Evolutionary conservation across 2,113 vertebrate species (phyloP), one percentile per base, ranked within the genome.

Genomic region (Nothoprocta perdicaria): DNA sequence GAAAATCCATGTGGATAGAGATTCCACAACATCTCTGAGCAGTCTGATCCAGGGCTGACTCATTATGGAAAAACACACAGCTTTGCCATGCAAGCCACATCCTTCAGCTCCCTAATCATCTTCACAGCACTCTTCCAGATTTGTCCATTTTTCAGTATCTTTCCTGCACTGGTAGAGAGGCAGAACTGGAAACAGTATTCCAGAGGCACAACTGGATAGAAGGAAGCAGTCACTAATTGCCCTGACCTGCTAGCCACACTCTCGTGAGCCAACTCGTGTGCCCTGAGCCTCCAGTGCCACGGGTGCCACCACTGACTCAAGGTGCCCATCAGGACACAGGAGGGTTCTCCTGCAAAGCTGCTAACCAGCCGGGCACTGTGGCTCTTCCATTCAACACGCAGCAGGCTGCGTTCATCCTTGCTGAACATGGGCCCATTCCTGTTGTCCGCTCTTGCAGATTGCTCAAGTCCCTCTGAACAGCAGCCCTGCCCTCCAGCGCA

Each of bases 381-480:
- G 31, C 43, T 38, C 11, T 31, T 40, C 41, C 80, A 65, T 5
- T 46, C 73, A 16, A 2, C 0, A 5, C 8, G n/a, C 52, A 45
- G 15, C 29, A n/a, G 21, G 26, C 27, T 11, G 12, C 6, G 16
- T 14, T 38, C 27, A 14, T 2, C 48, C 48, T 38, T n/a, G 21
- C 24, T 9, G 1, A 82, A 63, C 1, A 1, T 3, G 15, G 0
- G 23, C 14, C 10, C 43, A 10, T 52, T 9, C 35, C n/a, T 33
- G 38, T 41, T 52, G 43, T 10, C 40, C 19, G 2, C 22, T 62
- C 35, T 66, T 57, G 48, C 35, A 38, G 22, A 45, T 17, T 17
- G 40, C 63, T 61, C 1, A 29, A 45, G 12, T 18, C 31, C 57
- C 48, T n/a, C 71, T 57, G 57, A 79, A 63, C 0, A 6, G 58